Evolutionary conservation across 92 coral and sea anemone genomes (phyloP).

Genomic region (Actinostola sp.): DNA sequence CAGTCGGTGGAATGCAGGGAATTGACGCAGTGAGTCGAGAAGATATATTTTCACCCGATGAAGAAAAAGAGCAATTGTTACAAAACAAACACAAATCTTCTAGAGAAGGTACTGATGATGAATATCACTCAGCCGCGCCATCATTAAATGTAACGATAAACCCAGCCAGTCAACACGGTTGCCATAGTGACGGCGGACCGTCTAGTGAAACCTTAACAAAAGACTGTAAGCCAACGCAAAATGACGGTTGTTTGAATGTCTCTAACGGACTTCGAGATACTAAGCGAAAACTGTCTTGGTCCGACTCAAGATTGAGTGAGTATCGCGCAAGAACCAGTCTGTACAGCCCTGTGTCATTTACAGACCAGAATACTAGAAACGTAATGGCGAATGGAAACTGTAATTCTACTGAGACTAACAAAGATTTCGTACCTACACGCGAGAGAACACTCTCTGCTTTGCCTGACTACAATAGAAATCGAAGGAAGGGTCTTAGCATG

Average conservation of each 20-base stretch:
- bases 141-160: conserved; percentile 11
- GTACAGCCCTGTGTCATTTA: too few relatives aligned
- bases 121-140: not conserved
- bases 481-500: conserved; percentile 28
- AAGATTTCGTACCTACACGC: not conserved
- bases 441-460: conserved; percentile 15
- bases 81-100: not conserved
- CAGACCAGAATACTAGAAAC: not conserved
- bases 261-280: conserved; percentile 3
- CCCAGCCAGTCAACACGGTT: conserved; percentile 1
- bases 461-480: conserved; percentile 17
- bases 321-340: too few relatives aligned
- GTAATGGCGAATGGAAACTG: conserved; percentile 15
- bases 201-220: not conserved
- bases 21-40: not conserved
- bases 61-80: not conserved
- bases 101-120: not conserved
- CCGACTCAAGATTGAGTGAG: conserved; percentile 21
- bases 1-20: not conserved
- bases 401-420: not conserved
- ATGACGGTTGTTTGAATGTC: not conserved
- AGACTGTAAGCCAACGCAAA: not conserved
- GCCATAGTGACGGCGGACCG: not conserved
- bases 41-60: not conserved
- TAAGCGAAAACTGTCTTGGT: conserved; percentile 35